These are phyloP conservation scores for Agrochola macilenta DNA, from an alignment of 2,888 invertebrate species.

Conservation along the genomic window DNA sequence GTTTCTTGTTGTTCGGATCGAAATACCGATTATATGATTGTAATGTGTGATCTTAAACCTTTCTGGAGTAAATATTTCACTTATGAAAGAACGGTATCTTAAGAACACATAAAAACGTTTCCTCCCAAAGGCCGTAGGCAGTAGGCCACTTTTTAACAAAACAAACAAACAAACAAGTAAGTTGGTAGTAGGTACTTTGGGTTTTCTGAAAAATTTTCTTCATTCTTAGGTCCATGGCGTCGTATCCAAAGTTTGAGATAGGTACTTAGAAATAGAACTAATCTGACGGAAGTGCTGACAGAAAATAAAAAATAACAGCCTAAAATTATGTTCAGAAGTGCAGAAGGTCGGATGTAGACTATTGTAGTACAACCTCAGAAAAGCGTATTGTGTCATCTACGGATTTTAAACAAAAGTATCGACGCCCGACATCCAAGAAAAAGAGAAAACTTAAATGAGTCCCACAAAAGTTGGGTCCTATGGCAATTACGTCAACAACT, in stretches of 20 bases:
- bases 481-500: conserved; percentile 5
- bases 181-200: conserved; percentile 29
- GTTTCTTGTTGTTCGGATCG: not conserved
- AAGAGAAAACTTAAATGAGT: no score
- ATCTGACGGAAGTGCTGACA: not conserved
- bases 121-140: conserved; percentile 49
- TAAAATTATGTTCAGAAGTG: not conserved
- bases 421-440: not conserved
- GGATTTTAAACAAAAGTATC: not conserved
- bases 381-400: no score
- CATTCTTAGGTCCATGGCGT: conserved; percentile 43
- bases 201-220: conserved; percentile 48
- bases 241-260: conserved; percentile 38
- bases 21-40: conserved; percentile 6
- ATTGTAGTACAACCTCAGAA: not conserved
- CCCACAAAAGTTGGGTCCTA: not conserved
- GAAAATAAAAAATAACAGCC: not conserved
- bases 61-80: conserved; percentile 1
- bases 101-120: conserved; percentile 21
- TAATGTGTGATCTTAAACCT: not conserved
- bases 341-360: not conserved
- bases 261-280: not conserved
- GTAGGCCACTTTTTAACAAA: conserved; percentile 25
- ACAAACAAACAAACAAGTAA: conserved; percentile 53
- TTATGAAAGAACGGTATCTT: not conserved